Evolutionary conservation across 2,888 invertebrate species (phyloP), one percentile per base, ranked within the genome.

Genomic region (Scaeva pyrastri): DNA sequence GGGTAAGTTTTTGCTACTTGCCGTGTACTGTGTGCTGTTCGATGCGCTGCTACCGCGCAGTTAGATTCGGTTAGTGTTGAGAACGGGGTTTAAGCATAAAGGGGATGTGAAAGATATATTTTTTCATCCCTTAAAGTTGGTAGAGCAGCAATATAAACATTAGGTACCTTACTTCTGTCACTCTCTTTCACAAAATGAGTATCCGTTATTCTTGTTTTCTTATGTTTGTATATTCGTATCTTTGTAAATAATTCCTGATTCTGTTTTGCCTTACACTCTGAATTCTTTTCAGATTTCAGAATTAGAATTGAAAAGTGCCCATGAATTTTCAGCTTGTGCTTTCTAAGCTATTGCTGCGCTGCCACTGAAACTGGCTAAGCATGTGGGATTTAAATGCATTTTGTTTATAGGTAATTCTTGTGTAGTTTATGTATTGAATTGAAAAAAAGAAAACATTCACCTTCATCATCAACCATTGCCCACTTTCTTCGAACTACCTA

Each of bases 141-240:
- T 19, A 39, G 39, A 60, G 39, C 8, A 58, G 41, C 39, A 60
- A 19, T 39, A 58, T 58, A 58, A 58, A 58, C 58, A 60, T 21
- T 39, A n/a, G n/a, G n/a, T n/a, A 58, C 58, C 58, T 16, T 58
- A 60, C 21, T 39, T 60, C 39, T 58, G 39, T 60, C 60, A 60
- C 60, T 39, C 39, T 60, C 39, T 60, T 10, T 12, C 60, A 41
- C 8, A 60, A 60, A 60, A 39, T 60, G 21, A 60, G 60, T 60
- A 60, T 36, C 7, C 39, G 39, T 36, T 60, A 60, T 39, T 39
- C 21, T 60, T 39, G 19, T 41, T 19, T 8, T 21, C 2, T 14
- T 58, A 7, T 58, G 21, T 7, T 11, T 36, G 39, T 39, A 23
- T 52, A 14, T 50, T 52, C 52, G 52, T 52, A 52, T 14, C 52